Evolutionary conservation across 2,888 invertebrate species (phyloP), one percentile per base, ranked within the genome.

Genomic region (Drosophila austrosaltans): DNA sequence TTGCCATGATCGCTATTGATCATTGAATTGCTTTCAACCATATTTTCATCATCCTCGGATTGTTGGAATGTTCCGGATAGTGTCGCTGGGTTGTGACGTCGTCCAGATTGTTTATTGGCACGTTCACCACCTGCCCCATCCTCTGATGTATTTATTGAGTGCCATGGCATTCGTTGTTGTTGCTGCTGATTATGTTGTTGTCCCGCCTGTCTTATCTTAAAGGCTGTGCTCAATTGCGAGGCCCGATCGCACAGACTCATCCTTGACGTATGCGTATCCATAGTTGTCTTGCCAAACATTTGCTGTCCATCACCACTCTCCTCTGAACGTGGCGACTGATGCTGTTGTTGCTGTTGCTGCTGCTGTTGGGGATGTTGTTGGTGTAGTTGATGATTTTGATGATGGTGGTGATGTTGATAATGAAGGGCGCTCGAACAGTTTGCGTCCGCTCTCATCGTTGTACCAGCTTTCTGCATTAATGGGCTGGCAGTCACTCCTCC

Each of bases 241-340:
- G n/a, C 39, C 20, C 57, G 36, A 12, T 57, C 57, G 36, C 12
- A 2, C 5, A 57, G 39, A 4, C 12, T 39, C 2, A 22, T 39
- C 39, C 39, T 36, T 39, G 48, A 48, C 10, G 12, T 48, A 25
- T 48, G 25, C 10, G 25, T 10, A 25, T 48, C 10, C 10, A 40
- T 40, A 36, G 10, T 2, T 40, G 40, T n/a, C n/a, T 40, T 40
- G 40, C 40, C n/a, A 40, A 57, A 12, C n/a, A 39, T 39, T 22
- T 39, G 22, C 20, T 22, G 39, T 12, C 57, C 57, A 20, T 57
- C 57, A 6, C 57, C 57, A 6, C 22, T 22, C 12, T 36, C 57
- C 36, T 22, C 39, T 12, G 6, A 6, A 20, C 12, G 57, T 39
- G 36, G 39, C 16, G 66, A 75, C 73, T 69, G 66, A 58, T 76